Percentiles rank a stretch among this genome's conserved stretches.
Conservation (phyloP, 2,113 vertebrate species). For the Synchiropus splendidus region DNA sequence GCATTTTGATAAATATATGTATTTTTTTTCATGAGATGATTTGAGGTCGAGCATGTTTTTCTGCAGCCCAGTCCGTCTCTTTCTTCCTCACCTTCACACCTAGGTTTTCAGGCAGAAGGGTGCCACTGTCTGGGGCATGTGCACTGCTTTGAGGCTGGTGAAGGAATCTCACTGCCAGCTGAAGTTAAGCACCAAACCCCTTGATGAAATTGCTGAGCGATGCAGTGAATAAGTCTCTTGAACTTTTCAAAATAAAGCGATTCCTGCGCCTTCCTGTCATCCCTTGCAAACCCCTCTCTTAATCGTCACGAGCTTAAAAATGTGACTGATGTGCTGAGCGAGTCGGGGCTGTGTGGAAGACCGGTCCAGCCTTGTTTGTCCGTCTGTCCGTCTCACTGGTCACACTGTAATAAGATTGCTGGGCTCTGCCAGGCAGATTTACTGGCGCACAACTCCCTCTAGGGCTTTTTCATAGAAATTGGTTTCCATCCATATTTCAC, state of each 20-base stretch:
- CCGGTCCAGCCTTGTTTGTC: conserved; percentile 52
- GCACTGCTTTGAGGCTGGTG: too few species aligned
- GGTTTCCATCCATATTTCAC: conserved; percentile 55
- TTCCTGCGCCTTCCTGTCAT: conserved; percentile 11
- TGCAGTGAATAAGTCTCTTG: too few species aligned
- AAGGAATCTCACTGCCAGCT: too few species aligned
- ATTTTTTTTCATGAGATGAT: too few species aligned
- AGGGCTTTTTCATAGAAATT: conserved; percentile 69
- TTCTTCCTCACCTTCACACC: too few species aligned
- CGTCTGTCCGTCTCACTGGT: conserved; percentile 58
- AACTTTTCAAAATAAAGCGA: conserved; percentile 31
- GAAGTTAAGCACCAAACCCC: too few species aligned
- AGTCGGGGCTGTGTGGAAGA: conserved; percentile 51
- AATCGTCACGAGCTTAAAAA: conserved; percentile 47
- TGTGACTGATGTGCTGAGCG: conserved; percentile 54
- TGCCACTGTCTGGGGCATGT: too few species aligned
- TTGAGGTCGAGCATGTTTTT: too few species aligned
- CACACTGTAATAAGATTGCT: conserved; percentile 70
- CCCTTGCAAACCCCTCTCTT: conserved; percentile 13
- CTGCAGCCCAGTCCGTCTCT: too few species aligned
- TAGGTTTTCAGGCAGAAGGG: too few species aligned
- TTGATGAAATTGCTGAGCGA: too few species aligned
- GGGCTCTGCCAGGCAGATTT: conserved; percentile 64
- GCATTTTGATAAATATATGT: too few species aligned
- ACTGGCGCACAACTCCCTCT: conserved; percentile 73